A percentile compares a stretch with the other conserved stretches of the same genome.
These are phyloP conservation scores for Dolichopus griseipennis DNA, from an alignment of 2,888 invertebrate genomes.

Conservation along the genomic window DNA sequence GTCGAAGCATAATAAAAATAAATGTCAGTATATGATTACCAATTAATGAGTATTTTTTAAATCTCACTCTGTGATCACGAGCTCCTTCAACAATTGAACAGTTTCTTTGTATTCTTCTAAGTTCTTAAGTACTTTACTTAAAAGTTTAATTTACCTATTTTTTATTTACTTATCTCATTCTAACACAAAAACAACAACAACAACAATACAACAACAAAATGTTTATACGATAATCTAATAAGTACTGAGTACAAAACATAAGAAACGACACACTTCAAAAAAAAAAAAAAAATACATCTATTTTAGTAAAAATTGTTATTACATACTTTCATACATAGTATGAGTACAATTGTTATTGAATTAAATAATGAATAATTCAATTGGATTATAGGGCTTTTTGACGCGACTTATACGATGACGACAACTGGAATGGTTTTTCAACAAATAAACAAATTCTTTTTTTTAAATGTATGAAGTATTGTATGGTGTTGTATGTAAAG, in stretches of 20 bases:
- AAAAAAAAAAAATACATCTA: not conserved
- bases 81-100: too few species aligned
- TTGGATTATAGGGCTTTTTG: not conserved
- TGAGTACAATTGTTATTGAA: not conserved
- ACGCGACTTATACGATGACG: not conserved
- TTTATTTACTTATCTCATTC: too few species aligned
- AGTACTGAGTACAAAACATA: not conserved
- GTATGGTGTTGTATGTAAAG: too few species aligned
- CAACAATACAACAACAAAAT: too few species aligned
- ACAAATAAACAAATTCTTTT: not conserved
- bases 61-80: too few species aligned
- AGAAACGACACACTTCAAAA: not conserved
- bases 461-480: too few species aligned
- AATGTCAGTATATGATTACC: too few species aligned
- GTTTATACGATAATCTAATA: not conserved
- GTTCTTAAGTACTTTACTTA: too few species aligned
- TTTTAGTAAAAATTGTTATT: not conserved
- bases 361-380: conserved; percentile 6
- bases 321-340: not conserved
- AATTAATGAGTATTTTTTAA: too few species aligned
- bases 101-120: too few species aligned
- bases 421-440: not conserved
- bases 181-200: not conserved
- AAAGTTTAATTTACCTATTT: too few species aligned
- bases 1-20: too few species aligned